Conservation (phyloP, 2,113 vertebrate species). For the Sminthopsis crassicaudata region DNA sequence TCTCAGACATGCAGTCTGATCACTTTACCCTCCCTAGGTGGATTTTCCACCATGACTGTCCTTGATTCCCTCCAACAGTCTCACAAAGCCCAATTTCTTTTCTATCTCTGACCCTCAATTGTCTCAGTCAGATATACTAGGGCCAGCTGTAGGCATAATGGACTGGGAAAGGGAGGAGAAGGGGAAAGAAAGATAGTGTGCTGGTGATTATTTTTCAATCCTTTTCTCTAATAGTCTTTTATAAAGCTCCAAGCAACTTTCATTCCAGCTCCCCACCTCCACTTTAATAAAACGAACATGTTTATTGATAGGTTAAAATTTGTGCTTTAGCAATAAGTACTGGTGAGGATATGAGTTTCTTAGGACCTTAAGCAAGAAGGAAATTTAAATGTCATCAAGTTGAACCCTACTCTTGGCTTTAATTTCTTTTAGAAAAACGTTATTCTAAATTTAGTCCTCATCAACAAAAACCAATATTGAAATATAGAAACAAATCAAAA, state of each 20-base stretch:
- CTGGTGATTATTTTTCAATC: neutral
- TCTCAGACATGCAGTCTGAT: neutral
- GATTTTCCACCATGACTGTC: neutral
- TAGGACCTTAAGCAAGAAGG: neutral
- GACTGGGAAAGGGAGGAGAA: neutral
- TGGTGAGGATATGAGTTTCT: neutral
- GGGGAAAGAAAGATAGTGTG: neutral
- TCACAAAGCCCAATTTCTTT: conserved; percentile 4
- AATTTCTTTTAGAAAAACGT: neutral
- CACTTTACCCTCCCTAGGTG: neutral
- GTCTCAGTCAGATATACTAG: neutral
- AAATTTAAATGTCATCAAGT: neutral
- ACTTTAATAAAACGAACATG: neutral
- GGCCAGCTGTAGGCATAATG: neutral
- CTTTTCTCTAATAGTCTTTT: neutral
- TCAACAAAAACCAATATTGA: neutral
- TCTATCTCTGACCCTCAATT: neutral
- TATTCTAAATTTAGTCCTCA: neutral
- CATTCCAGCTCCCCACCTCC: neutral
- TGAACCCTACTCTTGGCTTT: neutral
- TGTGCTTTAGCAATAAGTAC: neutral
- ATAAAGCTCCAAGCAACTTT: neutral
- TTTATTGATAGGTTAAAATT: neutral
- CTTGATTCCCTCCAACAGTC: neutral
- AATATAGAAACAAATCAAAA: neutral